Conservation (phyloP, 2,113 vertebrate genomes). For the Plotosus lineatus region DNA sequence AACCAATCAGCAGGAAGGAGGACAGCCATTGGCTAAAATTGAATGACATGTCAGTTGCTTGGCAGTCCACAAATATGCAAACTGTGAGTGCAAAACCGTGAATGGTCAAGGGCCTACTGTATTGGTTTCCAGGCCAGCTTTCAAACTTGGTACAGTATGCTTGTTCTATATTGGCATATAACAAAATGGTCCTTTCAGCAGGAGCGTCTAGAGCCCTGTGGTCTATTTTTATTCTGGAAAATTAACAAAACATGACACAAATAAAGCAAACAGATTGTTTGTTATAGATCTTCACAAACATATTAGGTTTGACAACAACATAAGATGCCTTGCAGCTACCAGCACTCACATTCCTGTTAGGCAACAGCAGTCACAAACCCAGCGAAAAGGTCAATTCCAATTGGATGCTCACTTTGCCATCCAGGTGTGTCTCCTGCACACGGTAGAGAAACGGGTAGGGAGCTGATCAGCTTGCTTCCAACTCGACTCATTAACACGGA, state of each 20-base stretch:
- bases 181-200: no score
- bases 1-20: no score
- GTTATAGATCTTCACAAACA: neutral
- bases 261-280: neutral
- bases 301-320: neutral
- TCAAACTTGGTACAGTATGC: neutral
- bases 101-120: no score
- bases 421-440: slow-evolving; percentile 26
- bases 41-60: no score
- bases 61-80: no score
- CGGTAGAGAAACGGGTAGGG: neutral
- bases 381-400: neutral
- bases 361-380: slow-evolving; percentile 16
- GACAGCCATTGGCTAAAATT: no score
- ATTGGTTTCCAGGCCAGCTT: neutral
- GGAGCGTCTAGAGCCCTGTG: no score
- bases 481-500: neutral
- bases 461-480: slow-evolving; percentile 2
- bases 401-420: slow-evolving; percentile 9
- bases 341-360: slow-evolving; percentile 2
- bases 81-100: no score
- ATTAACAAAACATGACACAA: neutral
- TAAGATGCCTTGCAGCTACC: neutral
- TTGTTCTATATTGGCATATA: no score
- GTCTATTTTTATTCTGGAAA: no score